These are phyloP conservation scores for Nymphicus hollandicus DNA, from an alignment of 2,113 vertebrate species.

Conservation along the genomic window DNA sequence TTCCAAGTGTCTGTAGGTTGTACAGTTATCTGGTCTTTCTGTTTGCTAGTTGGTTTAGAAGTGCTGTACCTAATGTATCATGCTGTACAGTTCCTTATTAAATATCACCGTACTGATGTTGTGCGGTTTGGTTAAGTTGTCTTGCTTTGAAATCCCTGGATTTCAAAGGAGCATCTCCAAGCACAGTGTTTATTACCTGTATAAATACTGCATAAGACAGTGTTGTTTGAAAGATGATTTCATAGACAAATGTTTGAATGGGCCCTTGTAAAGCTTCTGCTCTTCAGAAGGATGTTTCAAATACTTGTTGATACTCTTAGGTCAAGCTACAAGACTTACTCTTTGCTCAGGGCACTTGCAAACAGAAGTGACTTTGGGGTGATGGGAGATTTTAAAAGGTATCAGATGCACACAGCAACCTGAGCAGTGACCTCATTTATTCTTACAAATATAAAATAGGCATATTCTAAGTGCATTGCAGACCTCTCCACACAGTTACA, in stretches of 20 bases:
- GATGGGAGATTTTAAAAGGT: background rate
- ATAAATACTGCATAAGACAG: background rate
- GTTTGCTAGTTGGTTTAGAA: background rate
- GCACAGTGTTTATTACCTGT: background rate
- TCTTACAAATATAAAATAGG: background rate
- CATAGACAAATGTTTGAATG: background rate
- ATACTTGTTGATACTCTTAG: background rate
- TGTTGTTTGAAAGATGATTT: background rate
- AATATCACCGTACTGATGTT: background rate
- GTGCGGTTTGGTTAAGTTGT: background rate
- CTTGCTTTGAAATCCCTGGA: background rate
- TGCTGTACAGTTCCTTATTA: background rate
- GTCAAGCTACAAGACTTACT: background rate
- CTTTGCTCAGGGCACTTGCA: background rate
- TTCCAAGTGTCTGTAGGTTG: background rate
- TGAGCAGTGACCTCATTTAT: background rate
- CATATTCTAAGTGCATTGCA: background rate
- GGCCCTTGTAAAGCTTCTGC: background rate
- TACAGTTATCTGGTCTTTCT: background rate
- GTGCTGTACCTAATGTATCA: background rate
- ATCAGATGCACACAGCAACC: background rate
- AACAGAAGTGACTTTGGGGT: background rate
- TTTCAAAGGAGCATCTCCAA: background rate
- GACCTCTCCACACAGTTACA: background rate
- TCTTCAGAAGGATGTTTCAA: background rate